Evolutionary conservation across 2,797 vertebrate genomes (phyloP).

Genomic region (Dipus sagitta): DNA sequence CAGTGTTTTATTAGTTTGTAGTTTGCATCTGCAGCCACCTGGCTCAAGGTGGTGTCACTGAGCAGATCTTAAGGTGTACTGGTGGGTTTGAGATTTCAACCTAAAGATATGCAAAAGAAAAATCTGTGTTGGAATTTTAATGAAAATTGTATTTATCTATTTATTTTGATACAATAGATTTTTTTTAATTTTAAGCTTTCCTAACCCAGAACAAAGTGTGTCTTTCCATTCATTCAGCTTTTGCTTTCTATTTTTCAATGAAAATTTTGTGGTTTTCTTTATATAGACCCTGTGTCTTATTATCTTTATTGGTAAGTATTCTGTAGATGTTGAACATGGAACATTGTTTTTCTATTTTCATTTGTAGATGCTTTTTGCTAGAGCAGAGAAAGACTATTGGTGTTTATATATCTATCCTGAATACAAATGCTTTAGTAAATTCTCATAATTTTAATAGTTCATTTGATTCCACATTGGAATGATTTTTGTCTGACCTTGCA

Average conservation of each 20-base stretch:
- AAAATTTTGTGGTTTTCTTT: conserved; percentile 56
- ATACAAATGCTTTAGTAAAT: conserved; percentile 46
- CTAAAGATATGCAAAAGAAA: too few species aligned
- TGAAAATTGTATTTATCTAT: neutral
- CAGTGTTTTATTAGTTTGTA: too few species aligned
- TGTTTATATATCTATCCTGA: conserved; percentile 54
- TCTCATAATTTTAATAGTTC: conserved; percentile 62
- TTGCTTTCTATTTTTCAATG: conserved; percentile 49
- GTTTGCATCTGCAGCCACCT: too few species aligned
- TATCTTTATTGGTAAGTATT: conserved; percentile 23
- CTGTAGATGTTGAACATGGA: conserved; percentile 25
- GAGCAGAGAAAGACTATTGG: conserved; percentile 26
- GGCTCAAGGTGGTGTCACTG: too few species aligned
- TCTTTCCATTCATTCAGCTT: neutral
- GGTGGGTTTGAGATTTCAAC: too few species aligned
- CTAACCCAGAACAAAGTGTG: neutral
- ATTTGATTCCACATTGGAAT: conserved; percentile 16
- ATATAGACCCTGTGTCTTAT: neutral
- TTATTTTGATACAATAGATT: conserved; percentile 25
- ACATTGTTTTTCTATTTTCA: conserved; percentile 40
- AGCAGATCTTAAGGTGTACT: too few species aligned
- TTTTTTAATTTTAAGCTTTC: conserved; percentile 13
- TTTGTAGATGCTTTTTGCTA: conserved; percentile 52
- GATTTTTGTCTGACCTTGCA: conserved; percentile 15
- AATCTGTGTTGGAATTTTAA: neutral